Evolutionary conservation across 2,113 vertebrate genomes (phyloP), one percentile per base, ranked within the genome.

Genomic region (Holacanthus passer): DNA sequence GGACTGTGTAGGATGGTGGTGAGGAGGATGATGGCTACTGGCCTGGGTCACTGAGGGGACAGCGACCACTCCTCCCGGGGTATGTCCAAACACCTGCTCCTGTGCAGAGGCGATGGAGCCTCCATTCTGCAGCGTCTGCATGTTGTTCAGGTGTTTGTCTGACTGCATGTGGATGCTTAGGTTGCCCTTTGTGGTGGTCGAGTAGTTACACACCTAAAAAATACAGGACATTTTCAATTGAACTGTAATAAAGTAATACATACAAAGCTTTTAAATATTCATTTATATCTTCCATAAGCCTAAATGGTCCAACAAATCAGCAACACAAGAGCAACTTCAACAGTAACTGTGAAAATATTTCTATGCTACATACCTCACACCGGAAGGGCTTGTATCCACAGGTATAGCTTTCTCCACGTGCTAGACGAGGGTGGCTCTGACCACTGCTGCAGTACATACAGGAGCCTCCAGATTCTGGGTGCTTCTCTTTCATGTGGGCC

Each of bases 91-190:
- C 71, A 98, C 97, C 91, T 97, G 98, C 87, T 99, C 97, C 63
- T 96, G 96, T 0, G 84, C 83, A 14, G 95, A 59, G 14, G 87
- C 78, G 74, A 96, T 95, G 37, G 95, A 60, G 48, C 97, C 97
- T 79, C 98, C 98, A 0, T 99, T 99, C 94, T 99, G 98, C 91
- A 99, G 95, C 58, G 97, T 98, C 95, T 99, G 98, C 97, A 99
- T 99, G 97, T 99, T 99, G 96, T 99, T 99, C 90, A 99, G 96
- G 94, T 99, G 98, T 94, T 99, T 99, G 95, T 99, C 98, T 0
- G 98, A 99, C 96, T 99, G 98, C 98, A 99, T 99, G 93, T 99
- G 98, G 92, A 99, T 99, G 95, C 98, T 99, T 93, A 99, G 96
- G 95, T 99, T 99, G 92, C 98, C 98, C 96, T 99, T 99, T 94